Percentiles rank a stretch among this genome's conserved stretches.
phyloP scores from a whole-genome alignment of 2,888 invertebrate genomes.

The Drosophila antonietae region DNA sequence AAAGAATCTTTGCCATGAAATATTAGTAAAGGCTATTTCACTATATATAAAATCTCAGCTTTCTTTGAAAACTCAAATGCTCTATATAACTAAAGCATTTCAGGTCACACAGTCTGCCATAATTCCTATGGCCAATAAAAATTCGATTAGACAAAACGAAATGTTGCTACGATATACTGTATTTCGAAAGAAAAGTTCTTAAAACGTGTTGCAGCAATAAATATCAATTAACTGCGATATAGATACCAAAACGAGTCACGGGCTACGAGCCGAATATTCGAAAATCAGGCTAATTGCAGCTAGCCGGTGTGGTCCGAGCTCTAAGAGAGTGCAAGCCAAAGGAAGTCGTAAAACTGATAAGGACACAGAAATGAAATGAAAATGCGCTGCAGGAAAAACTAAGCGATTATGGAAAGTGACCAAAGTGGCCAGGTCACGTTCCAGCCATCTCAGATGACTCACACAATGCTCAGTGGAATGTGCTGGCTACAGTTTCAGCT shows the following conservation, averaged over 20 bases:
- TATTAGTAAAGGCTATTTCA: background rate
- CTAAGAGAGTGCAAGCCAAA: conserved; percentile 36
- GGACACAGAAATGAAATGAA: conserved; percentile 47
- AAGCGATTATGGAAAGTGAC: conserved; percentile 55
- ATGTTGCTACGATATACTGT: background rate
- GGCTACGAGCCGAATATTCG: conserved; percentile 35
- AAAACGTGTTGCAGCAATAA: conserved; percentile 70
- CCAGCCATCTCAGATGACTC: conserved; percentile 63
- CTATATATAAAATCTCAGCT: background rate
- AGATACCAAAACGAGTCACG: conserved; percentile 43
- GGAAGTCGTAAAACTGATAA: conserved; percentile 79
- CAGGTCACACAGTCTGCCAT: background rate
- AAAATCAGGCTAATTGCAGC: conserved; percentile 69
- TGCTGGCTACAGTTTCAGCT: conserved; percentile 5
- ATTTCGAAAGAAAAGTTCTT: conserved; percentile 29
- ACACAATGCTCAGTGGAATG: conserved; percentile 24
- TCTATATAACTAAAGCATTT: conserved; percentile 3
- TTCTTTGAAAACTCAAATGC: conserved; percentile 5
- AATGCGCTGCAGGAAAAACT: conserved; percentile 39
- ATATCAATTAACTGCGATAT: conserved; percentile 73
- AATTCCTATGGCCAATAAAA: conserved; percentile 25
- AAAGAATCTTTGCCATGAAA: background rate
- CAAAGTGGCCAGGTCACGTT: conserved; percentile 76
- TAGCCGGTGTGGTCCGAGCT: conserved; percentile 64
- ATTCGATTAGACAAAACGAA: conserved; percentile 1